Conservation (phyloP, 2,797 vertebrate species). For the Zalophus californianus region DNA sequence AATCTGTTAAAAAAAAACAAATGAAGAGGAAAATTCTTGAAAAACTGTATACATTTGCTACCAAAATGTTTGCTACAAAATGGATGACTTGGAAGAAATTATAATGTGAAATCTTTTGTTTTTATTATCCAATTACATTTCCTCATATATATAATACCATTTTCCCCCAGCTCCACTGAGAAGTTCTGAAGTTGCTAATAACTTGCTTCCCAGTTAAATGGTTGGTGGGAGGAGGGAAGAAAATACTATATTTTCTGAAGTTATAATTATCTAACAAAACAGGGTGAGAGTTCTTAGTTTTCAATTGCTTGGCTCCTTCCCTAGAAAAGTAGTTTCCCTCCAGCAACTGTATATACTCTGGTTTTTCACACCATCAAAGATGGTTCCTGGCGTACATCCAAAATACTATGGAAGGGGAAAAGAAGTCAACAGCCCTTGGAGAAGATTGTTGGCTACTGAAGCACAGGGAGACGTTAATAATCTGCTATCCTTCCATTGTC, state of each 20-base stretch:
- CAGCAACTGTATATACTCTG: not conserved
- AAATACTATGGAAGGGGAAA: not conserved
- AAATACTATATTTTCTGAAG: not conserved
- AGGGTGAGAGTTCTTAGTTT: not conserved
- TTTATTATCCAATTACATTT: slow-evolving; percentile 29
- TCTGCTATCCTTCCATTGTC: not conserved
- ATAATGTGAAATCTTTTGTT: slow-evolving; percentile 46
- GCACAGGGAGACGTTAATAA: not conserved
- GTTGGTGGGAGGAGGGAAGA: not conserved
- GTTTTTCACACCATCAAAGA: not conserved
- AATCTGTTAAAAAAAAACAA: slow-evolving; percentile 79
- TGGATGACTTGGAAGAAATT: not conserved
- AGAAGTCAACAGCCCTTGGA: not conserved
- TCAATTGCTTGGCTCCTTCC: not conserved
- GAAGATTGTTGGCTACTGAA: not conserved
- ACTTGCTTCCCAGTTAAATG: slow-evolving; percentile 4
- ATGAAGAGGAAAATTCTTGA: slow-evolving; percentile 22
- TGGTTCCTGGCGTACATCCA: not conserved
- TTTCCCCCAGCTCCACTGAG: not conserved
- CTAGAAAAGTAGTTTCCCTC: not conserved
- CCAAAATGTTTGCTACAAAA: not conserved
- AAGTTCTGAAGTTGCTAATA: not conserved
- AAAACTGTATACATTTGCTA: not conserved
- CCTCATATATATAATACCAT: slow-evolving; percentile 6
- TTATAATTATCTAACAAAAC: slow-evolving; percentile 7